Evolutionary conservation across 2,797 vertebrate species (phyloP), one percentile per base, ranked within the genome.

Genomic region (Sebastes baramenuke): DNA sequence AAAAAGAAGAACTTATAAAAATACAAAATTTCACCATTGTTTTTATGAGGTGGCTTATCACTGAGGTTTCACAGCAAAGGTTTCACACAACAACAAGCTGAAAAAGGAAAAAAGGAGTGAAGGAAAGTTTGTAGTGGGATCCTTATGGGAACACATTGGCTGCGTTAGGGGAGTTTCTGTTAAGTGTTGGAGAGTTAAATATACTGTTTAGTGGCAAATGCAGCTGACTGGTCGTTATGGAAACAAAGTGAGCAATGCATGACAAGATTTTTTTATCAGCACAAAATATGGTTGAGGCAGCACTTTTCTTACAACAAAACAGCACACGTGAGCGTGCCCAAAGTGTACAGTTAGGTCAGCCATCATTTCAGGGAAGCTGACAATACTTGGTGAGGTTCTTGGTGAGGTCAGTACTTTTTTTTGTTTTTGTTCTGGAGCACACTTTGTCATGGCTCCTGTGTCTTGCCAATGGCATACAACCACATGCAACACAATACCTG

Each of bases 231-330:
- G 67, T 86, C 55, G 14, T 88, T 83, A 82, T 79, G 83, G 90
- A 90, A 89, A 89, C 79, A 84, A 78, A 83, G 72, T 81, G 91
- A 91, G 89, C 65, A 77, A 87, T 79, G 79, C 82, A 85, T 85
- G 85, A 93, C 86, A 54, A 49, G 60, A 3, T 79, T 72, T 86
- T 52, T 86, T 85, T 87, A 83, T 89, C 89, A 82, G 84, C 88
- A 70, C n/a, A 75, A 85, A 89, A 83, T 90, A 78, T 75, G 75
- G 80, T 73, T 59, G 75, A 85, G 68, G 72, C 84, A 76, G 85
- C 83, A 83, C 16, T 85, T 72, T 81, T 64, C 77, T 65, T 36
- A 32, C 6, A 74, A 76, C 81, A 81, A 60, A 79, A 73, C 38
- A 25, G 24, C 55, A 72, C 59, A 73, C 8, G 10, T 69, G 75